Conservation (phyloP, 1,140 invertebrate genomes). For the Carcinoscorpius rotundicauda region DNA sequence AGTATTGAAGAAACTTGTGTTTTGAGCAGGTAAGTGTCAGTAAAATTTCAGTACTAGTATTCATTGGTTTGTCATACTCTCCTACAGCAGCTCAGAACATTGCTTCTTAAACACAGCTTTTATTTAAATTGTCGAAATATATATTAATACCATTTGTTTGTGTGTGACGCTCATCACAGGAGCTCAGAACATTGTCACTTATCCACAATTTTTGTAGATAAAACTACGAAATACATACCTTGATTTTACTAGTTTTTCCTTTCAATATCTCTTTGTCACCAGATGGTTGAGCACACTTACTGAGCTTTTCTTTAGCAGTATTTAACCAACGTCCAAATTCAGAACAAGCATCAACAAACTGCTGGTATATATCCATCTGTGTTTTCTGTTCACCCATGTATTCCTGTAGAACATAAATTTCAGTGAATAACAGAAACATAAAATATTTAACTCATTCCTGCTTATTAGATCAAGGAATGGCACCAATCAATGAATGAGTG, state of each 20-base stretch:
- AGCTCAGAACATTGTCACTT: conserved; percentile 32
- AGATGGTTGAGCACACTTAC: conserved; percentile 56
- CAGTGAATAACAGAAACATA: conserved; percentile 4
- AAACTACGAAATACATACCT: conserved; percentile 11
- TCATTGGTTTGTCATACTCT: too few species aligned
- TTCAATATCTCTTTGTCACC: conserved; percentile 10
- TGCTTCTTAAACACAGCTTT: too few species aligned
- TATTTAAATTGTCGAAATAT: too few species aligned
- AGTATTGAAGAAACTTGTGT: too few species aligned
- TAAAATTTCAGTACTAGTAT: too few species aligned
- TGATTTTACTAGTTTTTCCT: conserved; percentile 19
- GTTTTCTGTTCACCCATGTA: conserved; percentile 42
- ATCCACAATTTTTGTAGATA: conserved; percentile 3
- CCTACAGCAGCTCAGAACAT: too few species aligned
- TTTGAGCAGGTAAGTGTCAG: too few species aligned
- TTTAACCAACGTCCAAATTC: conserved; percentile 86
- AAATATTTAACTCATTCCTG: neutral
- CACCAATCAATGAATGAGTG: too few species aligned
- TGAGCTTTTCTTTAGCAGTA: conserved; percentile 72
- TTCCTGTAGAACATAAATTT: conserved; percentile 33
- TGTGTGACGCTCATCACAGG: conserved; percentile 3
- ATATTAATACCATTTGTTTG: too few species aligned
- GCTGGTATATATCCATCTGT: conserved; percentile 65
- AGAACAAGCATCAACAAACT: conserved; percentile 69
- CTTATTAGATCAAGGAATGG: too few species aligned